These are phyloP conservation scores for Dissostichus mawsoni DNA, from an alignment of 2,113 vertebrate species.

Conservation along the genomic window DNA sequence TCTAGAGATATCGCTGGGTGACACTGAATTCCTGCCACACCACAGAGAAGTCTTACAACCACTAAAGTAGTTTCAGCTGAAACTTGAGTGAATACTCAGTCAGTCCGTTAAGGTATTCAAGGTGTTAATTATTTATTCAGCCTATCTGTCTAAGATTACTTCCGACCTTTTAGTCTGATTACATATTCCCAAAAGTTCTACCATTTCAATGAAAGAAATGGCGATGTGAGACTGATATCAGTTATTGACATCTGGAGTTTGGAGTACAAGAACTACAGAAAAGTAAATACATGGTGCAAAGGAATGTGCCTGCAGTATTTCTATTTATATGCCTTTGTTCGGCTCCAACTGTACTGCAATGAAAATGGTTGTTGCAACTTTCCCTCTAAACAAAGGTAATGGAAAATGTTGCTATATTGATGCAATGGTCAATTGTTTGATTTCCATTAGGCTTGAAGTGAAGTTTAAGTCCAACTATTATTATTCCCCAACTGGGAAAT, in stretches of 20 bases:
- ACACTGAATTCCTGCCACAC: slow-evolving; percentile 43
- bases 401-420: not conserved
- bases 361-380: slow-evolving; percentile 12
- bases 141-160: slow-evolving; percentile 56
- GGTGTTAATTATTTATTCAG: slow-evolving; percentile 58
- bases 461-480: slow-evolving; percentile 17
- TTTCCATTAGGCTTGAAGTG: slow-evolving; percentile 32
- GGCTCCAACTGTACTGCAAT: not conserved
- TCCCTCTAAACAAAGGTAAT: slow-evolving; percentile 7
- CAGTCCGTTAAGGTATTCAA: slow-evolving; percentile 13
- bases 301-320: slow-evolving; percentile 19
- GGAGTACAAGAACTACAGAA: slow-evolving; percentile 8
- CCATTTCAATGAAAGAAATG: slow-evolving; percentile 18
- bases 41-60: slow-evolving; percentile 43
- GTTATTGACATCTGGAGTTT: slow-evolving; percentile 20
- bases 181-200: slow-evolving; percentile 13
- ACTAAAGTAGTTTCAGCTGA: slow-evolving; percentile 43
- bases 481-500: slow-evolving; percentile 24
- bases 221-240: slow-evolving; percentile 31
- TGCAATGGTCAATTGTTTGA: slow-evolving; percentile 17
- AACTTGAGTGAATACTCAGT: slow-evolving; percentile 37
- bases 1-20: slow-evolving; percentile 42
- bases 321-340: not conserved
- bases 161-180: slow-evolving; percentile 47
- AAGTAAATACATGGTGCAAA: slow-evolving; percentile 11